Evolutionary conservation across 2,888 invertebrate genomes (phyloP), one percentile per base, ranked within the genome.

Genomic region (Drosophila atroscutellata): DNA sequence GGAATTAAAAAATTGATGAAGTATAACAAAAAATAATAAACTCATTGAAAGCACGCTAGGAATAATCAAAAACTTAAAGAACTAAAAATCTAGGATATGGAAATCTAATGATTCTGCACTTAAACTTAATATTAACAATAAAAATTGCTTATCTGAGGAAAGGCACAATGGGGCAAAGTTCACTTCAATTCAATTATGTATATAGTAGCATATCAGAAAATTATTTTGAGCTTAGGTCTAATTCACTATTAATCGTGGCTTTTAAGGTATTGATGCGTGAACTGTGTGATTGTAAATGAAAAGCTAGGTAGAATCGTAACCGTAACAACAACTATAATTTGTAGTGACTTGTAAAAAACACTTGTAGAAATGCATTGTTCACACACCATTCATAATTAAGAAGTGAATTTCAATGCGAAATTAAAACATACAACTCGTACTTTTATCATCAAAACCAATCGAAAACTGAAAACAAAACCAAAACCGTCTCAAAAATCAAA

Each of bases 361-460:
- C 26, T 26, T 26, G 66, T 61, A 69, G 65, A 57, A 37, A 64
- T 37, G 57, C 34, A 47, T 64, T 24, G 55, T 20, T 63, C 77
- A 77, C 50, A 56, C 45, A 30, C 34, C 57, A 72, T 32, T 60
- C 61, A 78, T 65, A 64, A 8, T 15, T 32, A 66, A 65, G 28
- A 34, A 47, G 51, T 59, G 47, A 39, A 50, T 54, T 57, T 67
- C 28, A 52, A 60, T 77, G 72, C 57, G 69, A 76, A 86, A 83
- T 80, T 87, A 81, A 88, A 81, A 66, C 85, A 84, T 83, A 59
- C 59, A 70, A 86, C 57, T 80, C 81, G 80, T 79, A 86, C 78
- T 86, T 72, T 76, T 87, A 73, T 83, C 86, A 88, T 88, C 72
- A 81, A 80, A 81, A 75, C 74, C 77, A 83, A 76, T 72, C 67